Conservation (phyloP, 1,140 invertebrate species). For the Eriocheir sinensis region DNA sequence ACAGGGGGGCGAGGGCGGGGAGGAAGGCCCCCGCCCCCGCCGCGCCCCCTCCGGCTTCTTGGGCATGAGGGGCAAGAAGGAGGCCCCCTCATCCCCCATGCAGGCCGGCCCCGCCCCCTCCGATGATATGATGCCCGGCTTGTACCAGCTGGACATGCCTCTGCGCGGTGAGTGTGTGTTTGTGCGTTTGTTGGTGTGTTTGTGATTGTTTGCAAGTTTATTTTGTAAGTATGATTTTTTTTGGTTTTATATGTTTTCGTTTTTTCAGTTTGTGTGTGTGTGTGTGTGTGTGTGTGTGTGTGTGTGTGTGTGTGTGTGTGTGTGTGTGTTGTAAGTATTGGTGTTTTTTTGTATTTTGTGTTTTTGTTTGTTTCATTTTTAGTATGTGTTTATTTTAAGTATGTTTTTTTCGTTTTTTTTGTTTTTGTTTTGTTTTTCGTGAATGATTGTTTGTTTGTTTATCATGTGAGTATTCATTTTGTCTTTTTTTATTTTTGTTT, state of each 20-base stretch:
- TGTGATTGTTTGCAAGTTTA: background rate
- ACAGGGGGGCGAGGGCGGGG: background rate
- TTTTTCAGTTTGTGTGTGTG: too few species aligned
- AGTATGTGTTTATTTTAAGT: too few species aligned
- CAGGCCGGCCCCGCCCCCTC: background rate
- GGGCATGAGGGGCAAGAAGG: conserved; percentile 59
- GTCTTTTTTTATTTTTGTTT: too few species aligned
- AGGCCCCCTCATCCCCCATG: background rate
- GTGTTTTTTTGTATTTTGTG: too few species aligned
- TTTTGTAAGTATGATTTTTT: background rate
- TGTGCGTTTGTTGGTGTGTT: background rate
- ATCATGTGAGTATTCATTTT: too few species aligned
- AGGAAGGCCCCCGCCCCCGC: background rate
- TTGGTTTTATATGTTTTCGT: background rate
- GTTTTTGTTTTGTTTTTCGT: too few species aligned
- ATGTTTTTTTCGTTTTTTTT: too few species aligned
- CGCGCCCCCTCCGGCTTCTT: conserved; percentile 61
- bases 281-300: conserved; percentile 35
- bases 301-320: conserved; percentile 34
- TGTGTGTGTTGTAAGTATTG: too few species aligned
- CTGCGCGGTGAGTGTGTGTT: background rate
- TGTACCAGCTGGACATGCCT: background rate
- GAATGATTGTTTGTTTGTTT: too few species aligned
- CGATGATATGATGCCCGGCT: background rate
- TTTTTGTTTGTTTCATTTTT: too few species aligned